Evolutionary conservation across 92 coral and sea anemone genomes (phyloP).

Genomic region (Porites rus): DNA sequence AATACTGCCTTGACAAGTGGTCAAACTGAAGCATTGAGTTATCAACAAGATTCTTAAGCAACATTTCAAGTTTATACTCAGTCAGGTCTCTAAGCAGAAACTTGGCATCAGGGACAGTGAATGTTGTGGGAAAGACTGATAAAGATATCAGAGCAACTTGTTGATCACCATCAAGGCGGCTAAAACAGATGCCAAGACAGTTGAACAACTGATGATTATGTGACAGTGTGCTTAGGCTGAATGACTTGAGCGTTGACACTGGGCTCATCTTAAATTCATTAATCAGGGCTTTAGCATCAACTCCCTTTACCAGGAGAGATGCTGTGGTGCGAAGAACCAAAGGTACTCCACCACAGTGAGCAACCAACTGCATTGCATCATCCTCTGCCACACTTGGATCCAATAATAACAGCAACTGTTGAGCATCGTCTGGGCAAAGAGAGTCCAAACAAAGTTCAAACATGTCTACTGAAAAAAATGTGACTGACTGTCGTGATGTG

Average conservation of each 20-base stretch:
- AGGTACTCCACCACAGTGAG: constrained; percentile 94
- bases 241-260: constrained; percentile 78
- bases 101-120: constrained; percentile 80
- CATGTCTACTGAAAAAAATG: constrained; percentile 79
- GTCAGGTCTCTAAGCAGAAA: constrained; percentile 79
- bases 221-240: constrained; percentile 80
- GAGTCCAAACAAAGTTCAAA: constrained; percentile 68
- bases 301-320: constrained; percentile 83
- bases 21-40: constrained; percentile 92
- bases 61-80: constrained; percentile 75
- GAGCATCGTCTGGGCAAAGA: constrained; percentile 72
- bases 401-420: constrained; percentile 64
- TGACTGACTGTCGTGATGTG: constrained; percentile 82
- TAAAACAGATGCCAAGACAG: constrained; percentile 89
- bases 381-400: constrained; percentile 63
- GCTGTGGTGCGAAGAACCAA: constrained; percentile 93
- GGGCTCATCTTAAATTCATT: constrained; percentile 91
- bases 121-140: constrained; percentile 89
- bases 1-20: constrained; percentile 69
- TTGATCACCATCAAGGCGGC: constrained; percentile 74
- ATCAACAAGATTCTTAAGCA: constrained; percentile 84
- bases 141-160: constrained; percentile 84
- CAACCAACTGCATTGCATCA: constrained; percentile 83
- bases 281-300: constrained; percentile 86
- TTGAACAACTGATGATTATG: constrained; percentile 88